Evolutionary conservation across 2,113 vertebrate genomes (phyloP), one percentile per base, ranked within the genome.

Genomic region (Gymnogyps californianus): DNA sequence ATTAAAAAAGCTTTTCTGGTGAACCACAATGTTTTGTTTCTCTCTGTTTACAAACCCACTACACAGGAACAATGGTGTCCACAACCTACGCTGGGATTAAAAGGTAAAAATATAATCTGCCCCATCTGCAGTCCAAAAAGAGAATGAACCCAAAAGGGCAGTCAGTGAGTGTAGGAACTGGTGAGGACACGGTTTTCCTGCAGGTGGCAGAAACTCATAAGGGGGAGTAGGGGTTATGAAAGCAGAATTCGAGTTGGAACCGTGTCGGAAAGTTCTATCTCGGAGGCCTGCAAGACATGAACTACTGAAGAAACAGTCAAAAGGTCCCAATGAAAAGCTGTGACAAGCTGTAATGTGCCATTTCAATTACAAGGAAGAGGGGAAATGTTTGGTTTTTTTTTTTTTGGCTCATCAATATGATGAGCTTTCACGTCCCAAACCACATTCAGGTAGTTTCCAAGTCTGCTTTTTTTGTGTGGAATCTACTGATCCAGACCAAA

Each of bases 321-420:
- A 98, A 98, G 98, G 98, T 98, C 98, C 98, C 99, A 98, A 94
- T 94, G 95, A 97, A 98, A 99, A 99, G 99, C 98, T 98, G 98
- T 98, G 97, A 97, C 97, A 98, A 98, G 98, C 98, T 98, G 98
- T 98, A 98, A 98, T 99, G 98, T 99, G 99, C 98, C 99, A 98
- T 98, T 98, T 98, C 98, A 98, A 98, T 98, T 98, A 99, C 89
- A 95, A 96, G 96, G 90, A 96, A 72, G 90, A 97, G 78, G 98
- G 98, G 98, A 98, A 98, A 96, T 93, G 89, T 90, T 96, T 94
- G 90, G 90, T 7, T 64, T 49, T 52, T 34, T 57, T 78, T 96
- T 90, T 95, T 93, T 94, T 94, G n/a, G 85, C 98, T 99, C 99
- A 99, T 99, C 99, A 99, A 99, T 99, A 99, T 99, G 99, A 99